phyloP scores from a whole-genome alignment of 2,113 vertebrate species.

The Cyanistes caeruleus region DNA sequence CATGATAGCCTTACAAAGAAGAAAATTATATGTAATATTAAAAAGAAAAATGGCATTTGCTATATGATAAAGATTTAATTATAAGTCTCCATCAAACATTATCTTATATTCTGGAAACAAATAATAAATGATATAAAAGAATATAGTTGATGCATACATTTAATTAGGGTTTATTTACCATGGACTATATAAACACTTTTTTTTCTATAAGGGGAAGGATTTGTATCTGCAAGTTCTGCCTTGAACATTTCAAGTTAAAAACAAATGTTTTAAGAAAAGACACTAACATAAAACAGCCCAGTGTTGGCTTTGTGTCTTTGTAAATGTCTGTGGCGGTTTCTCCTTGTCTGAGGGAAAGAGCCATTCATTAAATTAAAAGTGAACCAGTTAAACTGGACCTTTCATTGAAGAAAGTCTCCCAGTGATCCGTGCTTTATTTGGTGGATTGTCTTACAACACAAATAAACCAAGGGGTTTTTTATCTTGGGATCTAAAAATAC shows the following conservation, averaged over 20 bases:
- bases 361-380: conserved; percentile 75
- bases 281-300: conserved; percentile 63
- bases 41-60: not conserved
- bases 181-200: conserved; percentile 49
- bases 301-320: conserved; percentile 68
- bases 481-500: conserved; percentile 78
- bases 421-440: conserved; percentile 72
- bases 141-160: conserved; percentile 33
- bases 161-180: conserved; percentile 61
- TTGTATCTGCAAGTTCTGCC: conserved; percentile 51
- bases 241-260: conserved; percentile 68
- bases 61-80: not conserved
- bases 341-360: conserved; percentile 55
- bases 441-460: conserved; percentile 74
- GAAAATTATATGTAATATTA: not conserved
- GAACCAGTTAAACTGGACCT: conserved; percentile 62
- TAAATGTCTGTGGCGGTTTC: conserved; percentile 60
- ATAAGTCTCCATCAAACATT: not conserved
- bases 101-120: not conserved
- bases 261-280: conserved; percentile 73
- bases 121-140: not conserved
- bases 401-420: conserved; percentile 75
- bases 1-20: not conserved
- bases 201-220: conserved; percentile 38
- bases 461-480: conserved; percentile 61